A percentile compares a stretch with the other conserved stretches of the same genome.
Conservation (phyloP, 2,797 vertebrate species). For the Chiloscyllium punctatum region DNA sequence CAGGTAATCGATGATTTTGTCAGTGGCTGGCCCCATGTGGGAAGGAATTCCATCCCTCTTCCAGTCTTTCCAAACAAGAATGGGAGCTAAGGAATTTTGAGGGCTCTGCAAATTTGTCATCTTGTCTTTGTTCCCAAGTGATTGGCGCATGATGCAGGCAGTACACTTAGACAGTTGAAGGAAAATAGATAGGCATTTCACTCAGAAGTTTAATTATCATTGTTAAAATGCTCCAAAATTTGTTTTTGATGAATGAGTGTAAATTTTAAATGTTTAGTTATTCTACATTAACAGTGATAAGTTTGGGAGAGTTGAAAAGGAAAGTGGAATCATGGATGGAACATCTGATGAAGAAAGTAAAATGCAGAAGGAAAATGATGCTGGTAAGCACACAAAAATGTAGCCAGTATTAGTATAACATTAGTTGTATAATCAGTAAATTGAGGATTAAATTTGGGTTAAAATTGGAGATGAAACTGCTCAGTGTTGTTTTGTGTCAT, state of each 20-base stretch:
- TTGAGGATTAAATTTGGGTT: neutral
- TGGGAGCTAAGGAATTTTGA: neutral
- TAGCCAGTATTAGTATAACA: neutral
- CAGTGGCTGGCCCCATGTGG: neutral
- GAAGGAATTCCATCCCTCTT: neutral
- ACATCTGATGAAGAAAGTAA: neutral
- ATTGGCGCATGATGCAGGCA: neutral
- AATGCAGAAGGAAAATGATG: neutral
- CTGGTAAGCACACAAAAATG: neutral
- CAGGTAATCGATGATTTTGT: neutral
- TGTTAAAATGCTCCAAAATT: neutral
- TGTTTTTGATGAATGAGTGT: neutral
- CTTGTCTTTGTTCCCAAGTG: neutral
- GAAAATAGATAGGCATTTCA: neutral
- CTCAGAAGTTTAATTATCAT: neutral
- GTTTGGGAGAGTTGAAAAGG: constrained; percentile 15
- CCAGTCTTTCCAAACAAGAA: neutral
- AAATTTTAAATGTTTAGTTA: neutral
- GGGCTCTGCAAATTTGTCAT: neutral
- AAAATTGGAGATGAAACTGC: neutral
- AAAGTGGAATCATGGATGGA: neutral
- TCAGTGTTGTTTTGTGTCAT: neutral
- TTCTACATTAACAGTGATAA: constrained; percentile 4
- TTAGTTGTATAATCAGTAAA: neutral
- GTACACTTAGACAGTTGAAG: neutral